A percentile compares a stretch with the other conserved stretches of the same genome.
These are phyloP conservation scores for Ischnus inquisitorius DNA, from an alignment of 2,888 invertebrate genomes.

Conservation along the genomic window DNA sequence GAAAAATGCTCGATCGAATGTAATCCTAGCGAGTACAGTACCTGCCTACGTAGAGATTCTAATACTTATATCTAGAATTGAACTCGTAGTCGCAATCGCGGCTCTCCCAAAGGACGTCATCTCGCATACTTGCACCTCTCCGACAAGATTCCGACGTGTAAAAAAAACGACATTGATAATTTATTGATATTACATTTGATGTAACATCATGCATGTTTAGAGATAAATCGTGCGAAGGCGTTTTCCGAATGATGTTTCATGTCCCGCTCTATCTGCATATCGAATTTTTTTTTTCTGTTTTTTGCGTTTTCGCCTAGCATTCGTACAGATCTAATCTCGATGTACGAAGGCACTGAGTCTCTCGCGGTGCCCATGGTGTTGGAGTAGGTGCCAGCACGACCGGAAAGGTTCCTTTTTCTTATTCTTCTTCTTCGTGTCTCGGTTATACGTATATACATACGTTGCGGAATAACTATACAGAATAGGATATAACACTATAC, in stretches of 20 bases:
- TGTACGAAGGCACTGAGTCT: constrained; percentile 49
- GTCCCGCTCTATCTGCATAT: constrained; percentile 60
- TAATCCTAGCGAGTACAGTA: no score
- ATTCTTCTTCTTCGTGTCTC: constrained; percentile 43
- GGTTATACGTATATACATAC: not conserved
- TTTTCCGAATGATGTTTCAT: constrained; percentile 66
- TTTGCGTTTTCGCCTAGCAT: constrained; percentile 9
- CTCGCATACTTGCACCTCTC: not conserved
- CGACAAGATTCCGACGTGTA: not conserved
- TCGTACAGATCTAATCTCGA: constrained; percentile 63
- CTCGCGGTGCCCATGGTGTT: constrained; percentile 28
- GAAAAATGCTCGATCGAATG: no score
- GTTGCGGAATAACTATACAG: constrained; percentile 6
- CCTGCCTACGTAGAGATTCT: no score
- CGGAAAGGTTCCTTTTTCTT: constrained; percentile 58
- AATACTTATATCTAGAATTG: no score
- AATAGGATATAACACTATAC: constrained; percentile 15
- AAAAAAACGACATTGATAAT: constrained; percentile 35
- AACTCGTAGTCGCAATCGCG: not conserved
- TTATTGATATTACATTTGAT: constrained; percentile 59
- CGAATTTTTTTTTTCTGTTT: constrained; percentile 38
- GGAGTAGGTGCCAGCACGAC: constrained; percentile 54
- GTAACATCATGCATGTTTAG: constrained; percentile 47
- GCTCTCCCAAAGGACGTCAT: not conserved
- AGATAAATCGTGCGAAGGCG: constrained; percentile 64